A percentile compares a stretch with the other conserved stretches of the same genome.
Conservation (phyloP, 2,888 invertebrate species). For the Scaptomyza reducta region DNA sequence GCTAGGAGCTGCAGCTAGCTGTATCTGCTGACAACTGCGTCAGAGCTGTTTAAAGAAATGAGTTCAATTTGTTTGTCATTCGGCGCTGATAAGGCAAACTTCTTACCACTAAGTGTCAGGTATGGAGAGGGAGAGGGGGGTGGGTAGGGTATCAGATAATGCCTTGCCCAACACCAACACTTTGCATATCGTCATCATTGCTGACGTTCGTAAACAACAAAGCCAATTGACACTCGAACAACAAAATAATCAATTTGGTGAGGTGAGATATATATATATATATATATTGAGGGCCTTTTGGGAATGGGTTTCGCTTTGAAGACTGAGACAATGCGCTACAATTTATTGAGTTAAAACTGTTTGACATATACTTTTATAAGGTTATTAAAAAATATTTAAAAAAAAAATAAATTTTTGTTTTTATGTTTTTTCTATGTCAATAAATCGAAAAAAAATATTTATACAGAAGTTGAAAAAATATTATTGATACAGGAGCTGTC, state of each 20-base stretch:
- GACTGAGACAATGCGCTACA: slow-evolving; percentile 1
- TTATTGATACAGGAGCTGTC: too few species aligned
- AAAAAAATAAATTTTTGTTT: too few species aligned
- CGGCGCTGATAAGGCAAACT: slow-evolving; percentile 58
- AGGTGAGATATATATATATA: slow-evolving; percentile 1
- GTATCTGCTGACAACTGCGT: slow-evolving; percentile 51
- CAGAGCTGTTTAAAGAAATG: slow-evolving; percentile 73
- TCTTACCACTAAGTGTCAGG: too few species aligned
- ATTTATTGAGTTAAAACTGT: too few species aligned
- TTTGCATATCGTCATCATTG: slow-evolving; percentile 74
- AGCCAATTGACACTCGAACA: slow-evolving; percentile 49
- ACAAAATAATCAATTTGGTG: slow-evolving; percentile 63
- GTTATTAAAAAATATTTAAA: too few species aligned
- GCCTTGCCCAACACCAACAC: slow-evolving; percentile 50
- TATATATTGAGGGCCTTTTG: background rate
- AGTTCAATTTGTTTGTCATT: slow-evolving; percentile 73
- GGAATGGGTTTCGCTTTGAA: background rate
- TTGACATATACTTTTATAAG: too few species aligned
- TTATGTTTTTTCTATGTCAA: too few species aligned
- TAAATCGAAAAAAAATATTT: too few species aligned
- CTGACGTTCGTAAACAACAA: slow-evolving; percentile 35
- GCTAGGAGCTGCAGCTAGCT: slow-evolving; percentile 8
- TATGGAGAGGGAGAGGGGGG: background rate
- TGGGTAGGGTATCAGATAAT: slow-evolving; percentile 33
- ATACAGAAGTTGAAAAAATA: too few species aligned